These are phyloP conservation scores for Numenius phaeopus DNA, from an alignment of 2,797 vertebrate species.

Conservation along the genomic window DNA sequence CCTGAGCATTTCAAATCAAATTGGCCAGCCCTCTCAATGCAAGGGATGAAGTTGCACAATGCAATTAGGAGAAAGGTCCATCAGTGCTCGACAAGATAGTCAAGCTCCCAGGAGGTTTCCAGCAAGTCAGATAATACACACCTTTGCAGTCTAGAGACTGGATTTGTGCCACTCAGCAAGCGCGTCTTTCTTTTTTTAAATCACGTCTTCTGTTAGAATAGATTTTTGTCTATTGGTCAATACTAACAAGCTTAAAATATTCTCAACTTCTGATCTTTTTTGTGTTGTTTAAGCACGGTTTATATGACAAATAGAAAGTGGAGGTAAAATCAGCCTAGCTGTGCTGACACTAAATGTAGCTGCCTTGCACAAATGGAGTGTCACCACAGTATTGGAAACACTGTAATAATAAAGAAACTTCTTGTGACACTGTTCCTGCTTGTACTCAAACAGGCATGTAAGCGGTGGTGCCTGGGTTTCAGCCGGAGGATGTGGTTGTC, in stretches of 20 bases:
- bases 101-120: neutral
- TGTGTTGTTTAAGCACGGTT: neutral
- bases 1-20: neutral
- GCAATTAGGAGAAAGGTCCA: neutral
- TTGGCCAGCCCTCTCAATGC: neutral
- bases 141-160: neutral
- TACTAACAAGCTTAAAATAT: constrained; percentile 30
- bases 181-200: neutral
- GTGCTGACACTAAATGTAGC: neutral
- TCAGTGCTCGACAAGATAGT: neutral
- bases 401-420: neutral
- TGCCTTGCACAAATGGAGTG: neutral
- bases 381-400: neutral
- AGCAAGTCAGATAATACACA: neutral
- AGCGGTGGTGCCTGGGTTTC: neutral
- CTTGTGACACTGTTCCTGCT: neutral
- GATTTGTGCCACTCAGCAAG: neutral
- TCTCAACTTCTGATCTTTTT: constrained; percentile 11
- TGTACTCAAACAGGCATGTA: neutral
- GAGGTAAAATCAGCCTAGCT: neutral
- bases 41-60: neutral
- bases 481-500: neutral
- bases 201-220: constrained; percentile 2
- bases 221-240: constrained; percentile 17
- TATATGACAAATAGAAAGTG: neutral